Percentiles rank a stretch among this genome's conserved stretches.
Conservation (phyloP, 1,140 invertebrate genomes). For the Zelostemma sp. region DNA sequence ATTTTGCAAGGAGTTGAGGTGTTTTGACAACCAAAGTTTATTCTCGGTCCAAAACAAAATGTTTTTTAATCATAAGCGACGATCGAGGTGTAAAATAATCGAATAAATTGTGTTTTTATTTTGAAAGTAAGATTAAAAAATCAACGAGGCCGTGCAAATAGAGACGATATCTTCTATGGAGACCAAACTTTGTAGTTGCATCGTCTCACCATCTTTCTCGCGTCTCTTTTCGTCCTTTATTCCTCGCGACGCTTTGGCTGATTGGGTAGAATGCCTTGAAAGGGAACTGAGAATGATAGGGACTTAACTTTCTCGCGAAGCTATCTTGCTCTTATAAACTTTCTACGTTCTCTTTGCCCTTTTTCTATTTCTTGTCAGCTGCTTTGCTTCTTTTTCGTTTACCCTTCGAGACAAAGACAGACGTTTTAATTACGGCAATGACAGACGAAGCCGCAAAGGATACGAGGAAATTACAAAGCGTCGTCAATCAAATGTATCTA, state of each 20-base stretch:
- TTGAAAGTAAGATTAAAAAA: background rate
- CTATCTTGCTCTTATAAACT: conserved; percentile 15
- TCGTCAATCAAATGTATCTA: conserved; percentile 15
- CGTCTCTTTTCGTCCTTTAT: conserved; percentile 13
- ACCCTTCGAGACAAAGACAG: conserved; percentile 29
- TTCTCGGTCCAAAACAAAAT: too few relatives aligned
- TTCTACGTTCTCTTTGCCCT: conserved; percentile 6
- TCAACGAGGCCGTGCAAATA: background rate
- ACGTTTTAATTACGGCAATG: conserved; percentile 53
- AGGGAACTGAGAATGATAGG: conserved; percentile 14
- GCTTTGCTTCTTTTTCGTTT: background rate
- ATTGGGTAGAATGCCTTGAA: conserved; percentile 43
- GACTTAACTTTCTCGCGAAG: conserved; percentile 14
- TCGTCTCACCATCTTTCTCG: conserved; percentile 2
- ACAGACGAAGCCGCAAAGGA: conserved; percentile 42
- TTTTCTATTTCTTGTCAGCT: conserved; percentile 26
- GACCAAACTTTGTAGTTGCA: conserved; percentile 3
- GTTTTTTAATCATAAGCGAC: too few relatives aligned
- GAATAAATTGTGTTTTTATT: too few relatives aligned
- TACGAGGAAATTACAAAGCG: conserved; percentile 41
- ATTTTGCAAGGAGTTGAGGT: too few relatives aligned
- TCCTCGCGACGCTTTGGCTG: conserved; percentile 21
- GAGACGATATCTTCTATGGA: background rate
- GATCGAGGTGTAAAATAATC: too few relatives aligned
- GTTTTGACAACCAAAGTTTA: too few relatives aligned